Percentiles rank a stretch among this genome's conserved stretches.
Conservation (phyloP, 2,888 invertebrate species). For the Candidula unifasciata region DNA sequence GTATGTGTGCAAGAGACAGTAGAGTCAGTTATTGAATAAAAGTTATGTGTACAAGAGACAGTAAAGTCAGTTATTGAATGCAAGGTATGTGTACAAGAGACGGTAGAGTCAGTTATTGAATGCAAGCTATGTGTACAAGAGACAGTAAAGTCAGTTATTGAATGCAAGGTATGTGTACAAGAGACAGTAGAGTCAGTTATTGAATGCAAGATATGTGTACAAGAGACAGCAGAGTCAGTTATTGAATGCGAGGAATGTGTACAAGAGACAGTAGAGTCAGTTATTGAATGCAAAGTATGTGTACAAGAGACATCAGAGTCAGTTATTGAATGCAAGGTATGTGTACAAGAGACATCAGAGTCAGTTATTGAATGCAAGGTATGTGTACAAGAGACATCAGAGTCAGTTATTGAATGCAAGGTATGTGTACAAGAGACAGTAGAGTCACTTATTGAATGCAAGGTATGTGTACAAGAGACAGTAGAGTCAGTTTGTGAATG, state of each 20-base stretch:
- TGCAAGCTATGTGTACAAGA: constrained; percentile 84
- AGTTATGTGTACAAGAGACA: too few relatives aligned
- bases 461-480: constrained; percentile 83
- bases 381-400: constrained; percentile 82
- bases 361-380: constrained; percentile 88
- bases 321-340: constrained; percentile 88
- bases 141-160: constrained; percentile 85
- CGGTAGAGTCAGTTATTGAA: constrained; percentile 85
- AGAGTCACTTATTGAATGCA: constrained; percentile 85
- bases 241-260: constrained; percentile 86
- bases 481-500: constrained; percentile 86
- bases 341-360: constrained; percentile 82
- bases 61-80: background rate
- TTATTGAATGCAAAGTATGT: constrained; percentile 87
- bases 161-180: constrained; percentile 84
- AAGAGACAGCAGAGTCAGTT: constrained; percentile 84
- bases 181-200: constrained; percentile 85
- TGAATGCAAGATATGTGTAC: constrained; percentile 84
- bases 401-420: constrained; percentile 86
- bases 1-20: too few relatives aligned
- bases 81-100: constrained; percentile 80
- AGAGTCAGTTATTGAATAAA: too few relatives aligned
- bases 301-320: constrained; percentile 83
- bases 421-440: constrained; percentile 84
- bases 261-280: constrained; percentile 83